Percentiles rank a stretch among this genome's conserved stretches.
These are phyloP conservation scores for Rhinopithecus roxellana DNA, from an alignment of 2,113 vertebrate genomes.

Conservation along the genomic window DNA sequence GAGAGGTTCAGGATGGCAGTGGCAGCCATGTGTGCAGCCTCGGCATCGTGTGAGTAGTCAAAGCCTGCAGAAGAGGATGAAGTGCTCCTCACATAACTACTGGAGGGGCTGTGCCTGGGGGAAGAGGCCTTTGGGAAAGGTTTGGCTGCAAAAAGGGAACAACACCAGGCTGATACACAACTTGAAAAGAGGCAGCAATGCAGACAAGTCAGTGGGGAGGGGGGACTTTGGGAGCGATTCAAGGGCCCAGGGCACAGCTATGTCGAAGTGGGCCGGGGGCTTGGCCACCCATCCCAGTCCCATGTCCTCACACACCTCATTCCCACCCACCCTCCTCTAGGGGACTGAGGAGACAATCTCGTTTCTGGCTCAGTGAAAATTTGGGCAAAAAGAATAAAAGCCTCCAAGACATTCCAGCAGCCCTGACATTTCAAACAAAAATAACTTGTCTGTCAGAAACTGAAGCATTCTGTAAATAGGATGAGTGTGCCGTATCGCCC, in stretches of 20 bases:
- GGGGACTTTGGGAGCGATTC: not conserved
- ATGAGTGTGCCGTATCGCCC: not conserved
- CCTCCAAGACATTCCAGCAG: not conserved
- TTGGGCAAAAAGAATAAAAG: not conserved
- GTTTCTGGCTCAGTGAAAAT: not conserved
- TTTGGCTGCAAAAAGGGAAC: slow-evolving; percentile 87
- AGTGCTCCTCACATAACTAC: slow-evolving; percentile 90
- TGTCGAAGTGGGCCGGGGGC: accelerated
- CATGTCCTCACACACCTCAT: not conserved
- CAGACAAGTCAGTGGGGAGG: not conserved
- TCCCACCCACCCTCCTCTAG: not conserved
- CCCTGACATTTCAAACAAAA: not conserved
- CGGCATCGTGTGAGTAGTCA: slow-evolving; percentile 96
- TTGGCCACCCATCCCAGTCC: not conserved
- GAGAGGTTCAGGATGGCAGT: slow-evolving; percentile 99
- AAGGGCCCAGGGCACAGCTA: no score
- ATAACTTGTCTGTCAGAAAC: no score
- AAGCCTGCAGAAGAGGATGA: slow-evolving; percentile 91
- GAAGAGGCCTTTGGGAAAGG: slow-evolving; percentile 91
- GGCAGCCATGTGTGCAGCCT: slow-evolving; percentile 98
- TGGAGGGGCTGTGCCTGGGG: slow-evolving; percentile 89
- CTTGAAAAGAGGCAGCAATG: accelerated
- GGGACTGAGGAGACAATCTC: not conserved
- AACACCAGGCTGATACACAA: slow-evolving; percentile 58
- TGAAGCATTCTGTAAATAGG: not conserved